Evolutionary conservation across 2,797 vertebrate species (phyloP).

Genomic region (Lepilemur septentrionalis): DNA sequence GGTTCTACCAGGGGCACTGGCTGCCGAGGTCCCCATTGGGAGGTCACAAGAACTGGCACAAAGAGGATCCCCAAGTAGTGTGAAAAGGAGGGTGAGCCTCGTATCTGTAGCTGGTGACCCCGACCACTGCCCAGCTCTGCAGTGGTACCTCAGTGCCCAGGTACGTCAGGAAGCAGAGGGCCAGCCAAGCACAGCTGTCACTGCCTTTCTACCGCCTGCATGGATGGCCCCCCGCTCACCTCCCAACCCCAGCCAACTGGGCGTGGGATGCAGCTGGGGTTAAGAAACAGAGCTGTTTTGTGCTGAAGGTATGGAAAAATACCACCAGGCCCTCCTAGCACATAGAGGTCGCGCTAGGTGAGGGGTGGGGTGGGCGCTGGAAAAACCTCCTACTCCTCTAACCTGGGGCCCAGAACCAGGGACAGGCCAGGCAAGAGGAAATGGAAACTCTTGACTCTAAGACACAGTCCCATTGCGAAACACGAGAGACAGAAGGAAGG

Average conservation of each 20-base stretch:
- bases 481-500: background rate
- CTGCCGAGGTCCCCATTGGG: background rate
- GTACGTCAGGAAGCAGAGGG: background rate
- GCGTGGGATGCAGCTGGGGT: background rate
- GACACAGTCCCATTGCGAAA: background rate
- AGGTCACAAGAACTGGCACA: background rate
- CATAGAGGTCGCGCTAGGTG: background rate
- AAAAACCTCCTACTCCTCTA: background rate
- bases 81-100: background rate
- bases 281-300: constrained; percentile 37
- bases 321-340: constrained; percentile 21
- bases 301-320: constrained; percentile 70
- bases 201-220: background rate
- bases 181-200: background rate
- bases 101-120: accelerated
- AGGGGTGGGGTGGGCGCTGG: background rate
- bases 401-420: constrained; percentile 36
- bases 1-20: background rate
- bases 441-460: constrained; percentile 51
- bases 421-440: constrained; percentile 48
- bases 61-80: background rate
- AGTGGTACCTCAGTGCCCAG: no score
- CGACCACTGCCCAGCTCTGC: background rate
- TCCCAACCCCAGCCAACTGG: background rate
- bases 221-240: accelerated